A percentile compares a stretch with the other conserved stretches of the same genome.
phyloP scores from a whole-genome alignment of 2,113 vertebrate genomes.

The Myrmophylax atrothorax region DNA sequence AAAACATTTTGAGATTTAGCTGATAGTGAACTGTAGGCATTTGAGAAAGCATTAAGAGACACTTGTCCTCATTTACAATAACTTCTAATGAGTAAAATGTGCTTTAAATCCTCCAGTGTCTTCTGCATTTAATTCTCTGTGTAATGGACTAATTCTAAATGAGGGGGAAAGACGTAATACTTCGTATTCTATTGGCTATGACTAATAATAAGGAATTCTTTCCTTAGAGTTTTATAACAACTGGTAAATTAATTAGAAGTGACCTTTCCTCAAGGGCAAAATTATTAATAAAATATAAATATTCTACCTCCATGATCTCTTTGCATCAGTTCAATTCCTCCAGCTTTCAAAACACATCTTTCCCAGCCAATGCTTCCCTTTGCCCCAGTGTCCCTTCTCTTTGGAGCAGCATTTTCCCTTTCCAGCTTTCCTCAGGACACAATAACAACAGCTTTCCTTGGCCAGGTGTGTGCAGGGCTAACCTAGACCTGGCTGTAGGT shows the following conservation, averaged over 20 bases:
- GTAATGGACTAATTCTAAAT: conserved; percentile 62
- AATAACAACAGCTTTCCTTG: neutral
- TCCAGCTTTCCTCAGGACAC: neutral
- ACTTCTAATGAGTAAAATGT: conserved; percentile 73
- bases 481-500: neutral
- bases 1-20: conserved; percentile 64
- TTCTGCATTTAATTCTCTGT: conserved; percentile 65
- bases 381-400: neutral
- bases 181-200: conserved; percentile 43
- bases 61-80: conserved; percentile 65
- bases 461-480: neutral
- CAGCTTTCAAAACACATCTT: neutral
- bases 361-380: neutral
- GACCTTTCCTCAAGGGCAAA: conserved; percentile 36
- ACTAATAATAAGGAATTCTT: conserved; percentile 43
- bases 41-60: conserved; percentile 68
- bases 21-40: conserved; percentile 70
- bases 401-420: neutral
- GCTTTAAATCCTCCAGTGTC: conserved; percentile 66
- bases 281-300: conserved; percentile 30
- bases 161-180: conserved; percentile 10
- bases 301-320: conserved; percentile 22
- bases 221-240: conserved; percentile 1
- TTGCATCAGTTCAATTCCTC: conserved; percentile 12
- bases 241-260: conserved; percentile 50